Percentiles rank a stretch among this genome's conserved stretches.
Evolutionary conservation across 1,140 invertebrate species (phyloP).

Genomic region (Drosophila pectinifera): DNA sequence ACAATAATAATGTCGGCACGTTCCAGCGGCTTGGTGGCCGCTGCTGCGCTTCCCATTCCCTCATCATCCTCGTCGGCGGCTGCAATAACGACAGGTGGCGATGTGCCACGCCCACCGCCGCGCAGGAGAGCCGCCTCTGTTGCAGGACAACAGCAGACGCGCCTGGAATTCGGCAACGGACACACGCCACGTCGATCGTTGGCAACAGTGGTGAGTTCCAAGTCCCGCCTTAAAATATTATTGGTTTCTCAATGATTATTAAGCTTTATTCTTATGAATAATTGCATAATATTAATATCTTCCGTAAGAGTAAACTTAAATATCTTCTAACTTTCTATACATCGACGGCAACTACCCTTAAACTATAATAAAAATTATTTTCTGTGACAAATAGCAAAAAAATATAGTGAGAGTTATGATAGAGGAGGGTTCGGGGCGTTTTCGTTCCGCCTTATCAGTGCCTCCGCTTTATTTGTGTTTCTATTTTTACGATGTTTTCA

Average conservation of each 20-base stretch:
- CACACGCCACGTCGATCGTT: slow-evolving; percentile 78
- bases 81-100: slow-evolving; percentile 24
- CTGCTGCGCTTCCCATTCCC: slow-evolving; percentile 23
- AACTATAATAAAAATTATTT: neutral
- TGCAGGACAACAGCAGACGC: slow-evolving; percentile 72
- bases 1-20: slow-evolving; percentile 66
- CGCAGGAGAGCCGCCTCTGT: slow-evolving; percentile 77
- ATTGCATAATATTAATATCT: neutral
- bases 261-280: too few species aligned
- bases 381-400: neutral
- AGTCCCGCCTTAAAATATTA: neutral
- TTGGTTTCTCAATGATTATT: neutral
- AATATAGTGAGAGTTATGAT: neutral
- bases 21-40: slow-evolving; percentile 51
- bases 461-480: slow-evolving; percentile 32
- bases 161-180: slow-evolving; percentile 67
- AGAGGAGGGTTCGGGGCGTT: slow-evolving; percentile 1
- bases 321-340: neutral
- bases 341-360: neutral
- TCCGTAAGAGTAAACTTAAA: neutral
- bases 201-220: slow-evolving; percentile 68
- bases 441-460: slow-evolving; percentile 32
- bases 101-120: slow-evolving; percentile 76
- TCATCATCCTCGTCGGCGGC: slow-evolving; percentile 43
- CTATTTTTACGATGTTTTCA: slow-evolving; percentile 54